phyloP scores from a whole-genome alignment of 2,888 invertebrate genomes.

The Parnassius glacialis region DNA sequence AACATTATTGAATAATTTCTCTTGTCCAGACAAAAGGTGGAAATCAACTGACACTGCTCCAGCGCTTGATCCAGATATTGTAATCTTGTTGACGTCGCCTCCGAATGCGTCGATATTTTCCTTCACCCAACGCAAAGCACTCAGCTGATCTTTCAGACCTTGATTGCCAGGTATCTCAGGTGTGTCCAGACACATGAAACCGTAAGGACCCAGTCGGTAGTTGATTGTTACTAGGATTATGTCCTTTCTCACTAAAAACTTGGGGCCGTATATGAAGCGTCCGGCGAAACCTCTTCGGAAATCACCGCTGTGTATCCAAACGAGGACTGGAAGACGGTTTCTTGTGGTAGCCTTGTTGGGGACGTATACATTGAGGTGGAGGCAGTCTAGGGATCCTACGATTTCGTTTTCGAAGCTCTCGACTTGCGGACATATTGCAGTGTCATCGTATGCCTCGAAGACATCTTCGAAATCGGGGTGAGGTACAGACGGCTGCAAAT shows the following conservation, averaged over 20 bases:
- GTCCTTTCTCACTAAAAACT: conserved; percentile 48
- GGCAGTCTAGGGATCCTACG: conserved; percentile 46
- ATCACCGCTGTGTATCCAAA: conserved; percentile 52
- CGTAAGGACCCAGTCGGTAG: conserved; percentile 54
- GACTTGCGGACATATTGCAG: conserved; percentile 49
- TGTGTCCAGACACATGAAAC: conserved; percentile 57
- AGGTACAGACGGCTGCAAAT: conserved; percentile 39
- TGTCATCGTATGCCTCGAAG: conserved; percentile 50
- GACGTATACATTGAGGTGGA: conserved; percentile 50
- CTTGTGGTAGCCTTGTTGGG: conserved; percentile 40
- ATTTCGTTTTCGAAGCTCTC: conserved; percentile 29
- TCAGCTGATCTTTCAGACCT: conserved; percentile 55
- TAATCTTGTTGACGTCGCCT: conserved; percentile 50
- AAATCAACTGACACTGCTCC: conserved; percentile 51
- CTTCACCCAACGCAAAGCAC: conserved; percentile 54
- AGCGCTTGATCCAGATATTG: conserved; percentile 51
- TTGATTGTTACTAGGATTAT: conserved; percentile 52
- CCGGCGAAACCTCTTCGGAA: conserved; percentile 40
- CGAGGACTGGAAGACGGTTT: conserved; percentile 50
- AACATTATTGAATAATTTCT: conserved; percentile 44
- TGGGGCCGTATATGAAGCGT: conserved; percentile 42
- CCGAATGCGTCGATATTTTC: conserved; percentile 54
- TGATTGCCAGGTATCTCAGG: conserved; percentile 54
- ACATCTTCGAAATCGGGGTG: conserved; percentile 40
- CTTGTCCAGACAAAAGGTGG: conserved; percentile 45